Base-by-base conservation (phyloP, 2,113 vertebrate genomes). In the Elachura formosa region DNA sequence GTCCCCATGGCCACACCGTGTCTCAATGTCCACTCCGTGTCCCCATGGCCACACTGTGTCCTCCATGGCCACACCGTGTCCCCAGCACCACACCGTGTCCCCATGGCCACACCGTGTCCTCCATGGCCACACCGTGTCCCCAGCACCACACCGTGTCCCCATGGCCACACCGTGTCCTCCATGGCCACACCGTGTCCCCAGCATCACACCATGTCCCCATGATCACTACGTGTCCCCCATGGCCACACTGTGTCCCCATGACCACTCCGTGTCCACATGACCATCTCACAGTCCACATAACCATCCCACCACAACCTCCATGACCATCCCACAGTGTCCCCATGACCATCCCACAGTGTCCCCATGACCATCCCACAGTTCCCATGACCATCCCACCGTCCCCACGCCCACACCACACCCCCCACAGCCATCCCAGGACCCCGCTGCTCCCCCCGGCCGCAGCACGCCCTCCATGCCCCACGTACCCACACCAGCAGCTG, bases 401-500 rank as follows among this genome's bases (percentile, higher is more conserved):
- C 14, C 40, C 49, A 10, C 1, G 4, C 12, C 10, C 48, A 2
- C 9, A 13, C 58, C 11, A 4, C 3, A 12, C 31, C 51, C 45
- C 1, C 23, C 56, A 25, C 55, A n/a, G n/a, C 6, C 4, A 2
- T n/a, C n/a, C n/a, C n/a, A n/a, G n/a, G n/a, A n/a, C n/a, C n/a
- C n/a, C n/a, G n/a, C n/a, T n/a, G n/a, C n/a, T 3, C 9, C 14
- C 40, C 49, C 13, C 1, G 4, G 16, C 10, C 48, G 2, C 9
- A 13, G 46, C 11, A 4, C 3, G 17, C 31, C 51, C 45, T 2
- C 23, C 56, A 25, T 43, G 6, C 19, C 41, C 5, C 24, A 95
- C 99, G 7, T 96, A 99, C 99, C 99, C 99, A 99, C 92, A 99
- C 92, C 72, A 99, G 98, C 94, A 99, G 98, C 94, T 99, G 99